Evolutionary conservation across 1,140 invertebrate species (phyloP).

Genomic region (Drosophila sp.): DNA sequence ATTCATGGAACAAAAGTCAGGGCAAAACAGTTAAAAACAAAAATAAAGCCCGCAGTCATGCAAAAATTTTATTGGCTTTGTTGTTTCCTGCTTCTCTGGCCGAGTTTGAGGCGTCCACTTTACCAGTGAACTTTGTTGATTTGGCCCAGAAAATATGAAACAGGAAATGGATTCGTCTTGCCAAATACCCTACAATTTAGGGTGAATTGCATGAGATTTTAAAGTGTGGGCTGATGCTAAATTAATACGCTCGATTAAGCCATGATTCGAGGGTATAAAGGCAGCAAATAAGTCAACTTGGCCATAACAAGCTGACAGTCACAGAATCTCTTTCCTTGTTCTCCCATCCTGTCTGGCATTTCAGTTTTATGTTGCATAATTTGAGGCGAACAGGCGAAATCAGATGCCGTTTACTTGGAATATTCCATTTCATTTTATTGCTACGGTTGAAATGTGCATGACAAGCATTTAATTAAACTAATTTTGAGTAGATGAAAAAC

Average conservation of each 20-base stretch:
- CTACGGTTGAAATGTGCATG: conserved; percentile 13
- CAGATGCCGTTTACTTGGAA: conserved; percentile 21
- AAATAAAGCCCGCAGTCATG: conserved; percentile 72
- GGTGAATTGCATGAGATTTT: no score
- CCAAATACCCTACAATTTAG: neutral
- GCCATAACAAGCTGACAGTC: conserved; percentile 47
- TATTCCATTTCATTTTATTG: conserved; percentile 2
- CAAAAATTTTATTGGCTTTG: conserved; percentile 65
- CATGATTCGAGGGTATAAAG: neutral
- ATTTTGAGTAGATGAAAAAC: conserved; percentile 61
- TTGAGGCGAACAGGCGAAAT: conserved; percentile 28
- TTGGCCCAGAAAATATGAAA: conserved; percentile 34
- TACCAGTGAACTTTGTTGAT: conserved; percentile 52
- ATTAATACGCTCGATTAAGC: neutral
- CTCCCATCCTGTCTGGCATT: conserved; percentile 37
- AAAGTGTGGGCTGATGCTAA: neutral
- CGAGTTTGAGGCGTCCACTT: conserved; percentile 56
- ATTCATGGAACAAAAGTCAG: conserved; percentile 28
- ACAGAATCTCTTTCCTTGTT: conserved; percentile 12
- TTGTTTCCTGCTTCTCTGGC: conserved; percentile 28
- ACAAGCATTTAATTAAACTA: conserved; percentile 65
- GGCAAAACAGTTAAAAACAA: conserved; percentile 61
- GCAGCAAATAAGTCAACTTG: conserved; percentile 61
- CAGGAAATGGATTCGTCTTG: neutral
- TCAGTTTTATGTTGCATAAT: conserved; percentile 50